Conservation (phyloP, 53 echinoderm and acorn worm species). For the Temnopleurus reevesii region DNA sequence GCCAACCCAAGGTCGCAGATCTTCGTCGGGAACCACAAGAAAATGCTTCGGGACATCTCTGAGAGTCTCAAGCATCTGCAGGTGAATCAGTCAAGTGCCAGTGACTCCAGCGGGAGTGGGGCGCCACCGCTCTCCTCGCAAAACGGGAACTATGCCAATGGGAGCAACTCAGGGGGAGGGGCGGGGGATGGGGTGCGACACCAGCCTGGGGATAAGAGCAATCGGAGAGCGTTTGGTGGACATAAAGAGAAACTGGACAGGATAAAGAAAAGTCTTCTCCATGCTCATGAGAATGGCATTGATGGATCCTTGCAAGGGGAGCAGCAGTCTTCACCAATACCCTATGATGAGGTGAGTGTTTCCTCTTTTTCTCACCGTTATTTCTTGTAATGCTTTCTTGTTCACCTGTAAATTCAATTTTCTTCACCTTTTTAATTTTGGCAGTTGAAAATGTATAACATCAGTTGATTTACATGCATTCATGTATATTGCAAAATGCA, state of each 20-base stretch:
- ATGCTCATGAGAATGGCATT: constrained; percentile 27
- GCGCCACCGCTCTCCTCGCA: background rate
- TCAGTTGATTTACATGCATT: no score
- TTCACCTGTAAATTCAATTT: no score
- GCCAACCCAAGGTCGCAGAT: constrained; percentile 67
- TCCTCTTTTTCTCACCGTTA: no score
- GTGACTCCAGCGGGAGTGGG: constrained; percentile 1
- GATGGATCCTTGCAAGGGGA: background rate
- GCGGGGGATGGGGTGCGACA: background rate
- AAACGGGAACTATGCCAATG: constrained; percentile 8
- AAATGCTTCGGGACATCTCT: constrained; percentile 88
- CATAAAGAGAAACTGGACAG: constrained; percentile 69
- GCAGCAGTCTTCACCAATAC: constrained; percentile 23
- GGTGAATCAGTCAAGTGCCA: constrained; percentile 36
- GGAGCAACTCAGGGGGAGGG: constrained; percentile 44
- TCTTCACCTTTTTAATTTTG: no score
- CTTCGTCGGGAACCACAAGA: constrained; percentile 75
- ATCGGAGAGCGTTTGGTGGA: constrained; percentile 51
- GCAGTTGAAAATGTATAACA: no score
- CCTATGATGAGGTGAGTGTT: constrained; percentile 35
- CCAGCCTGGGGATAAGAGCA: constrained; percentile 11
- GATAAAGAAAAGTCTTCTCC: constrained; percentile 70
- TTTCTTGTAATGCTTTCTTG: no score
- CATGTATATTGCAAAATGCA: no score
- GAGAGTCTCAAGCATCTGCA: constrained; percentile 83